Conservation (phyloP, 2,797 vertebrate genomes). For the Xiphophorus birchmanni region DNA sequence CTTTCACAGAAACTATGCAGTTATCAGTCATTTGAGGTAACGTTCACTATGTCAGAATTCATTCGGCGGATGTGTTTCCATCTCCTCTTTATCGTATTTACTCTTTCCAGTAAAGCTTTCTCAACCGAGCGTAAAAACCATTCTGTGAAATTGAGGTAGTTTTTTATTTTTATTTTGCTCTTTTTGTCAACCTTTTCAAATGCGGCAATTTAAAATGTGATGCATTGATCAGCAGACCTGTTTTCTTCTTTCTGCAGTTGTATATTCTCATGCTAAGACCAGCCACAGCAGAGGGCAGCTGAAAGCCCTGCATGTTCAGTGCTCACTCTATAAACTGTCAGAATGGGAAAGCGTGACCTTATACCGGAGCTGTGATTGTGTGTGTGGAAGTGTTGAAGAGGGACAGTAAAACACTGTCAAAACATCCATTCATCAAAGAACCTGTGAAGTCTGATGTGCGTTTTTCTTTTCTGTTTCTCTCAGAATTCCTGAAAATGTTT, state of each 20-base stretch:
- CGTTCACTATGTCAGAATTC: too few species aligned
- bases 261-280: neutral
- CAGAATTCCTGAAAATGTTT: conserved; percentile 12
- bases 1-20: too few species aligned
- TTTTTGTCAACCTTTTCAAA: too few species aligned
- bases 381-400: neutral
- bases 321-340: neutral
- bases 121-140: too few species aligned
- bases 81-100: too few species aligned
- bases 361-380: neutral
- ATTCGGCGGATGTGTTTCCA: too few species aligned
- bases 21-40: too few species aligned
- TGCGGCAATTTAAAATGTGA: too few species aligned
- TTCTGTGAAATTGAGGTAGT: too few species aligned
- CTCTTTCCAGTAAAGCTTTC: too few species aligned
- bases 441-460: conserved; percentile 41
- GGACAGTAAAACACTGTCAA: conserved; percentile 43
- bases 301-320: conserved; percentile 2
- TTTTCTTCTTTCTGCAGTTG: neutral
- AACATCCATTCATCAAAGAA: conserved; percentile 64
- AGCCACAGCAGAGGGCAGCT: neutral
- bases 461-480: conserved; percentile 14
- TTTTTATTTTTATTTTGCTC: too few species aligned
- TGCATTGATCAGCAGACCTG: too few species aligned
- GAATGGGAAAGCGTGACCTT: neutral